Evolutionary conservation across 2,797 vertebrate genomes (phyloP), one percentile per base, ranked within the genome.

Genomic region (Parauchenoglanis ngamensis): DNA sequence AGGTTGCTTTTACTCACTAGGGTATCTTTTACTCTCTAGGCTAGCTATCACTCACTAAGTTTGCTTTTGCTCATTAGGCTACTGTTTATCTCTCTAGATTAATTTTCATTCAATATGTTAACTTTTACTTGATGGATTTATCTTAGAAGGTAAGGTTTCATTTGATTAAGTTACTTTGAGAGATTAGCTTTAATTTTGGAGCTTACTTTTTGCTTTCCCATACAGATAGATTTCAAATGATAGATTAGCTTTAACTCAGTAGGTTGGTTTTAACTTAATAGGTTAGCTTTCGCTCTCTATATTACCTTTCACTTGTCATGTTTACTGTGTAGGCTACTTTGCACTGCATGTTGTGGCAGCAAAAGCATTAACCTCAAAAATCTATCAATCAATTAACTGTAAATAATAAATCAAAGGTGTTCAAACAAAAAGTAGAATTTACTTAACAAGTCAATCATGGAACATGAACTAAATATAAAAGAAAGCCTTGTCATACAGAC

Each of bases 331-430:
- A 46, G 46, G n/a, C 46, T 46, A 78, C 3, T 11, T 78, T 57
- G 19, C 28, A 78, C 3, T 4, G 17, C 17, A 78, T 57, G 28
- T 57, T 23, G 52, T 21, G 1, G 17, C 52, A 57, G 57, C 17
- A 56, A 57, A 28, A 31, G 76, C 52, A 56, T 40, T 35, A 76
- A 57, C 54, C 49, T 77, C 56, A 77, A 77, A 54, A 78, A 78
- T 78, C 52, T 23, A 28, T 19, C 28, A 56, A 2, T 6, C 21
- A 6, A n/a, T 1, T n/a, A 49, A 75, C 13, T 28, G n/a, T 15
- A 28, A 31, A 35, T 23, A 59, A 79, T 11, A 28, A 77, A 54
- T 54, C 10, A 78, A 56, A 76, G 46, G 19, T 76, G 25, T 76
- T 49, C 19, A 49, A 54, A 28, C 4, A 73, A 72, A 49, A 54